A percentile compares a stretch with the other conserved stretches of the same genome.
phyloP scores from a whole-genome alignment of 2,888 invertebrate species.

The Lasius fuliginosus region DNA sequence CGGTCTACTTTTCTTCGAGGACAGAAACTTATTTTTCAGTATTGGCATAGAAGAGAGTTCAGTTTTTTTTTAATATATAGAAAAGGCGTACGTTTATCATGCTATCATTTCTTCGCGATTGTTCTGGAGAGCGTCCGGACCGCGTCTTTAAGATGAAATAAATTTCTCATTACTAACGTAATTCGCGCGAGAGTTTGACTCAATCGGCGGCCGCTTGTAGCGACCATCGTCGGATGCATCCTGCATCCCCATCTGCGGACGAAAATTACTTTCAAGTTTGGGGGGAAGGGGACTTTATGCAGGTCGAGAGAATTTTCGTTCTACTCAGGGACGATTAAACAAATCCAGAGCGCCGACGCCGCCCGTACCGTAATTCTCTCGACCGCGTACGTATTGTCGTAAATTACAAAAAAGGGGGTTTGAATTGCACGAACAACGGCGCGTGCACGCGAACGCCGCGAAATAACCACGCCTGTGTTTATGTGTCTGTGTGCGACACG shows the following conservation, averaged over 20 bases:
- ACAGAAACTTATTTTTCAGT: slow-evolving; percentile 11
- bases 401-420: slow-evolving; percentile 75
- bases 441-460: slow-evolving; percentile 60
- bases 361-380: slow-evolving; percentile 52
- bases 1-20: neutral
- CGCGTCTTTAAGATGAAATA: slow-evolving; percentile 19
- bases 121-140: too few relatives aligned
- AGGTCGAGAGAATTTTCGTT: slow-evolving; percentile 54
- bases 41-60: neutral
- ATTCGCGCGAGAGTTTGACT: slow-evolving; percentile 22
- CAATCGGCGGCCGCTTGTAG: slow-evolving; percentile 5
- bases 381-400: slow-evolving; percentile 72
- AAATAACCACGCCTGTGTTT: slow-evolving; percentile 61
- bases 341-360: slow-evolving; percentile 57
- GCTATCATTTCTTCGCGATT: slow-evolving; percentile 31
- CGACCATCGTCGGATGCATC: neutral
- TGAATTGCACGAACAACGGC: slow-evolving; percentile 69
- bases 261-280: slow-evolving; percentile 49
- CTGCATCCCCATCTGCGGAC: slow-evolving; percentile 6
- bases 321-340: slow-evolving; percentile 64
- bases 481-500: slow-evolving; percentile 31
- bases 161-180: slow-evolving; percentile 27
- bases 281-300: neutral
- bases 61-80: slow-evolving; percentile 8
- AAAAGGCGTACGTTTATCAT: neutral